Base-by-base conservation (phyloP, 2,888 invertebrate genomes). In the Fabriciana adippe region DNA sequence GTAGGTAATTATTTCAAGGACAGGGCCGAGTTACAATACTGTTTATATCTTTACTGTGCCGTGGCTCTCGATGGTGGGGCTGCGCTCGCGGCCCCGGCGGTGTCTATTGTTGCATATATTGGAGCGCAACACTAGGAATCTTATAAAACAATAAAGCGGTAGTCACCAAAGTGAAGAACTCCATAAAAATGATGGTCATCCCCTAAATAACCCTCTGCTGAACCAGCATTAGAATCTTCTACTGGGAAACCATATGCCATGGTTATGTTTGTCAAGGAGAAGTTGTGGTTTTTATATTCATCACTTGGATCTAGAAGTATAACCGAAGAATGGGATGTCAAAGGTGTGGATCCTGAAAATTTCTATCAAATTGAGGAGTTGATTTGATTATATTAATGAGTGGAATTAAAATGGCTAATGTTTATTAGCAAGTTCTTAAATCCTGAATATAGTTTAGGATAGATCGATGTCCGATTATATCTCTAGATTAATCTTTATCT, bases 141-240 rank as follows among this genome's bases (percentile, higher is more conserved):
- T 41, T 8, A 41, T 41, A 8, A 6, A 35, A 8, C 35, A 41
- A 11, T 41, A 41, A 41, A 41, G 8, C 8, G 35, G 8, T 41
- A 21, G 26, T 31, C n/a, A 90, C 91, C 81, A 26, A 90, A 74
- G 75, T 91, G 89, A 51, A 92, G 72, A 4, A 90, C 87, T 51
- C 91, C 91, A 72, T 90, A 88, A 72, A 92, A 92, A 6, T 91
- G 82, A 56, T 86, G 78, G 50, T 92, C 91, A 1, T 89, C 88
- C 3, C 90, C 90, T 6, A 92, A 87, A 68, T 91, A 92, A 0
- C 91, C 91, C 67, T 92, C 91, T 50, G 90, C 91, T 2, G 89
- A 86, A 0, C 91, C 91, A 0, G 82, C 75, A 0, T 79, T 72
- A 0, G 91, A 89, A 45, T 88, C 82, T 15, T 78, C 80, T 1